Percentiles rank a stretch among this genome's conserved stretches.
These are phyloP conservation scores for Microcebus tavaratra DNA, from an alignment of 2,113 vertebrate species.

Conservation along the genomic window DNA sequence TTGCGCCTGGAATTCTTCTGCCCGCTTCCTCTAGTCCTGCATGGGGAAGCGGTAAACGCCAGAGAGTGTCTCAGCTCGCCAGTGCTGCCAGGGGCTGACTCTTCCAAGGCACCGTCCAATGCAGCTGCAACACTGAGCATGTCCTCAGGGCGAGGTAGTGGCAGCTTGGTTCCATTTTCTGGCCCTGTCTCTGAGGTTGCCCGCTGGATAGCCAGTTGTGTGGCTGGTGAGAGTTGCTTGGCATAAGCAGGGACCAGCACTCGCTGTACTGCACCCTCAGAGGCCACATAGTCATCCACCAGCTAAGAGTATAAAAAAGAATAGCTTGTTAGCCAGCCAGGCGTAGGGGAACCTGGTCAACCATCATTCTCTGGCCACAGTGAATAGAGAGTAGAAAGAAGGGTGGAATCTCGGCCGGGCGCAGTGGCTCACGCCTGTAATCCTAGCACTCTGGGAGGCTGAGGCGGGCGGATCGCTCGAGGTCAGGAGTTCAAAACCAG, in stretches of 20 bases:
- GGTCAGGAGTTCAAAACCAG: no score
- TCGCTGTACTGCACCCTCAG: constrained; percentile 74
- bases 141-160: constrained; percentile 68
- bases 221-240: constrained; percentile 78
- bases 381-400: background rate
- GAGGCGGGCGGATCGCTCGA: no score
- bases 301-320: constrained; percentile 67
- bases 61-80: constrained; percentile 70
- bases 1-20: constrained; percentile 84
- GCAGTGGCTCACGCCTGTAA: no score
- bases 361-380: background rate
- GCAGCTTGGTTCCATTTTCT: constrained; percentile 73
- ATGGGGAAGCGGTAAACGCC: constrained; percentile 68
- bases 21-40: constrained; percentile 76
- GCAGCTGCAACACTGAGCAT: constrained; percentile 65
- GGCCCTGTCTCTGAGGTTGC: constrained; percentile 73
- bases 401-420: no score
- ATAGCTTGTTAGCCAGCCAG: constrained; percentile 16
- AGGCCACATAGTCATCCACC: constrained; percentile 76
- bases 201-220: constrained; percentile 73
- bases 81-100: constrained; percentile 31
- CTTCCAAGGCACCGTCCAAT: constrained; percentile 70
- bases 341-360: background rate
- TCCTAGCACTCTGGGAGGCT: no score
- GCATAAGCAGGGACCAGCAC: constrained; percentile 76